Evolutionary conservation across 2,113 vertebrate genomes (phyloP), one percentile per base, ranked within the genome.

Genomic region (Tachysurus vachellii): DNA sequence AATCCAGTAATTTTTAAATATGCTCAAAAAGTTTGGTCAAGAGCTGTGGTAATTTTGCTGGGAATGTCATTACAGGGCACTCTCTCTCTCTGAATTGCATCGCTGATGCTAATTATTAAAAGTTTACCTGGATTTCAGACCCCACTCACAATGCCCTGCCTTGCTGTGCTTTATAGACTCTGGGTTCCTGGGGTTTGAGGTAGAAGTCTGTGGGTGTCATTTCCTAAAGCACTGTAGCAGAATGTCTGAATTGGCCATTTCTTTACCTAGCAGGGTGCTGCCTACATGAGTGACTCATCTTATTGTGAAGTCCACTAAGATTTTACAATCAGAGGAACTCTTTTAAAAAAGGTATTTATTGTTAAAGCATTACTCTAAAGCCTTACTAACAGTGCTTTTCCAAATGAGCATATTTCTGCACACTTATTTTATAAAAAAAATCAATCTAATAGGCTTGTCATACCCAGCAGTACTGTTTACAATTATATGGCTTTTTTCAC

Each of bases 221-320:
- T 54, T 77, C 53, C 73, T n/a, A 64, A n/a, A 47, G 23, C 59
- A 54, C 44, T 77, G 57, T 53, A 50, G n/a, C 11, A 64, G n/a
- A 79, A 75, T 76, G 83, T 56, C 21, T 85, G 71, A 85, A 64
- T 77, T 66, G 57, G 59, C 57, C 44, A 64, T 66, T 85, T 85
- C 84, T 61, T 31, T 4, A 79, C 84, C 57, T 54, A 54, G 75
- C 71, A 85, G 71, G 84, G 57, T 50, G 42, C 84, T 73, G 73
- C 56, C 84, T 64, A 77, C 42, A 26, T 79, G 73, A 19, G 17
- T 79, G 84, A 79, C 59, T 79, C 73, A 85, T 85, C 47, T 79
- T 76, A 53, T 66, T 77, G 84, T 64, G 47, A 12, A 85, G 71
- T 64, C 73, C 44, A 50, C 57, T 62, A 85, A 77, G 59, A 44